Evolutionary conservation across 2,888 invertebrate species (phyloP), one percentile per base, ranked within the genome.

Genomic region (Dorcus hopei): DNA sequence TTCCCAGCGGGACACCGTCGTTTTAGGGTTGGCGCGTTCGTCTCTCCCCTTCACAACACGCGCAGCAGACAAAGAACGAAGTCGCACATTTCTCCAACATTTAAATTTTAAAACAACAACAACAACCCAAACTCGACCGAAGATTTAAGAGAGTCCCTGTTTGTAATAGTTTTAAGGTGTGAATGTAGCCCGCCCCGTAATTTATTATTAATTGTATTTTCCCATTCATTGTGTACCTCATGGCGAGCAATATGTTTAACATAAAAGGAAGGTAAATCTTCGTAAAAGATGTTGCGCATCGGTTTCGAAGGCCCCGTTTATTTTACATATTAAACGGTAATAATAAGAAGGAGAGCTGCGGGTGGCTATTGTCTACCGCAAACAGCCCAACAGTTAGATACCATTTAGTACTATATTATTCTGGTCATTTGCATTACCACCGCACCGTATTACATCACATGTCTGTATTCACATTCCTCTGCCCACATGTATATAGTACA

Each of bases 271-370:
- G 45, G 45, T 45, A 45, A 45, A 45, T 45, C 45, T 45, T 45
- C 23, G 16, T 11, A 45, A 45, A 45, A 14, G 42, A 11, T 11
- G 11, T 42, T 16, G 14, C 42, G 14, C 42, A 42, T 42, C 42
- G 19, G 19, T 9, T 23, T 16, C 19, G n/a, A 11, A 11, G 45
- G 16, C 14, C 45, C 14, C 45, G 45, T 51, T 51, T 51, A 51
- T 33, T 51, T 51, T 51, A 51, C 51, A 51, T 51, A 51, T 51
- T 51, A 51, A 51, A 40, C 40, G 51, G 51, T 51, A 51, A 51
- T 51, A 51, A 51, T 38, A 40, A 51, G 51, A 14, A 14, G 38
- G 9, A 14, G 51, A 38, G 6, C 51, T 40, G 51, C 51, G 51
- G 51, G 51, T 51, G 51, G 51, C 51, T 39, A 51, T 51, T 51